A percentile compares a stretch with the other conserved stretches of the same genome.
Evolutionary conservation across 1,140 invertebrate genomes (phyloP).

Genomic region (Apis cerana): DNA sequence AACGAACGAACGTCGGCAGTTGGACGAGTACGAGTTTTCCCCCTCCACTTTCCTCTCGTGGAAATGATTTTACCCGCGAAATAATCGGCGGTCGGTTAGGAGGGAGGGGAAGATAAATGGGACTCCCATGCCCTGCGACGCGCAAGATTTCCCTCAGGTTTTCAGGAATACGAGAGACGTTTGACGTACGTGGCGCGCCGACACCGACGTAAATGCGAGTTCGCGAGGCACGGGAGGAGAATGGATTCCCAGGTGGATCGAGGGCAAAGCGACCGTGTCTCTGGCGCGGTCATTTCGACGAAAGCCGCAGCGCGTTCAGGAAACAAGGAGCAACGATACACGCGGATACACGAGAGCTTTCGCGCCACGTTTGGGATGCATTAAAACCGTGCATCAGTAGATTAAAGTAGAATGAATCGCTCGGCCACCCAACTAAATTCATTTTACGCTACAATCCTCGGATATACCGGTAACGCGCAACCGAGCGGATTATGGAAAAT

Average conservation of each 20-base stretch:
- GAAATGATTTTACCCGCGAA: background rate
- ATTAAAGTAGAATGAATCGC: conserved; percentile 42
- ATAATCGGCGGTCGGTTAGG: conserved; percentile 34
- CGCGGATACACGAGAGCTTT: background rate
- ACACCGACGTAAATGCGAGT: conserved; percentile 50
- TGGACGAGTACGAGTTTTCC: too few species aligned
- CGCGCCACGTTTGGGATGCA: conserved; percentile 29
- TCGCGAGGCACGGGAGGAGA: conserved; percentile 47
- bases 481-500: background rate
- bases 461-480: too few species aligned
- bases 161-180: conserved; percentile 71
- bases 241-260: conserved; percentile 46
- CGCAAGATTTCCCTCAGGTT: conserved; percentile 79
- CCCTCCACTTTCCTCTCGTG: too few species aligned
- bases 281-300: conserved; percentile 53
- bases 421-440: background rate
- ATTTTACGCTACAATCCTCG: background rate
- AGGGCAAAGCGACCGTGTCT: conserved; percentile 21
- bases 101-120: conserved; percentile 73
- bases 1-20: too few species aligned
- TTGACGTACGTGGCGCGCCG: conserved; percentile 61
- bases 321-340: conserved; percentile 47
- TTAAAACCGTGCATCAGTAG: conserved; percentile 39
- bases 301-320: conserved; percentile 53
- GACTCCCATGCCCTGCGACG: conserved; percentile 72